A percentile compares a stretch with the other conserved stretches of the same genome.
Conservation (phyloP, 1,140 invertebrate species). For the Heliconius melpomene region DNA sequence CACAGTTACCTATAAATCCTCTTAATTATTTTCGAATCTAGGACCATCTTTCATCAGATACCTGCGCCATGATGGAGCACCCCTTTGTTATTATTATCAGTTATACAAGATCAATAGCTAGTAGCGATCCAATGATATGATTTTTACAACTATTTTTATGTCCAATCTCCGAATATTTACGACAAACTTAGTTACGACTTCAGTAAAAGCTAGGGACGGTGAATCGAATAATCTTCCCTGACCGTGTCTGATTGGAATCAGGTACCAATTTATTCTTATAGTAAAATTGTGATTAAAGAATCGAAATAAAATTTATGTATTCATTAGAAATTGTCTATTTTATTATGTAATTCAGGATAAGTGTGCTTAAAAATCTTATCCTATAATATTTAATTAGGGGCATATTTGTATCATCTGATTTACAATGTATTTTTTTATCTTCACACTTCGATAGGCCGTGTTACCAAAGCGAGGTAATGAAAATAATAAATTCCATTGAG, state of each 20-base stretch:
- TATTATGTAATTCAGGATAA: too few relatives aligned
- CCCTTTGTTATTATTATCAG: neutral
- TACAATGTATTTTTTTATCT: too few relatives aligned
- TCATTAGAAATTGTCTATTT: too few relatives aligned
- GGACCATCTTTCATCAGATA: too few relatives aligned
- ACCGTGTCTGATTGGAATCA: conserved; percentile 12
- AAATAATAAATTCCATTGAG: too few relatives aligned
- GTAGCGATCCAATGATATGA: conserved; percentile 30
- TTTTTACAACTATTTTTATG: conserved; percentile 49
- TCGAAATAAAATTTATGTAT: neutral
- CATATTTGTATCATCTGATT: too few relatives aligned
- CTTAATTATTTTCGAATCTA: neutral
- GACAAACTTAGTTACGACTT: conserved; percentile 44
- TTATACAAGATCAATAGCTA: conserved; percentile 7
- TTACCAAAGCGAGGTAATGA: too few relatives aligned
- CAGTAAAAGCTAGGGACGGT: conserved; percentile 33
- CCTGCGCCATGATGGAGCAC: neutral
- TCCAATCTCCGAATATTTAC: conserved; percentile 51
- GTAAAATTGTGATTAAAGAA: neutral
- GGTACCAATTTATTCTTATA: neutral
- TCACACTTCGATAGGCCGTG: too few relatives aligned
- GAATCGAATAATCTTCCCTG: conserved; percentile 14
- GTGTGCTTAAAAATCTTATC: neutral
- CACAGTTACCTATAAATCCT: too few relatives aligned
- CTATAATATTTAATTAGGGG: neutral